Evolutionary conservation across 2,888 invertebrate genomes (phyloP).

Genomic region (Drosophila birchii): DNA sequence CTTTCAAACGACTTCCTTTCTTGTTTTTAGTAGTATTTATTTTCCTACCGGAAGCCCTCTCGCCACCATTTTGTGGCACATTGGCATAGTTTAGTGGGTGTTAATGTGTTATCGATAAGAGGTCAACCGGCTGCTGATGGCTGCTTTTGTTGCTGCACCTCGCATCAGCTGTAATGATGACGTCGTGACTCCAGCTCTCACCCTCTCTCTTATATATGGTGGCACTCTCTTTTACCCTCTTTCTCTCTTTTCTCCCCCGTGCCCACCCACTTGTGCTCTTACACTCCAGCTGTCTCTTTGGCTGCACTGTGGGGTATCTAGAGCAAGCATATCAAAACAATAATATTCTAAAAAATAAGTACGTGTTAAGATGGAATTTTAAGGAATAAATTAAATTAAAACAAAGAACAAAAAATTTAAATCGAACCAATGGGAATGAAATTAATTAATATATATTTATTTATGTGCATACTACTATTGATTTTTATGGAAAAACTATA

Average conservation of each 20-base stretch:
- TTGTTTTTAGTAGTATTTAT: not conserved
- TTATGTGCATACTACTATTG: not conserved
- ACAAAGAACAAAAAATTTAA: not conserved
- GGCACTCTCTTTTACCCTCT: conserved; percentile 11
- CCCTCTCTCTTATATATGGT: conserved; percentile 10
- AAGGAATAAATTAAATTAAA: not conserved
- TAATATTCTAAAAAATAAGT: not conserved
- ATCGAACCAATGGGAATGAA: too few species aligned
- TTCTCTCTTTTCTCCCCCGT: conserved; percentile 6
- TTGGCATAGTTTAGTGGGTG: conserved; percentile 62
- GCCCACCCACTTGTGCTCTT: conserved; percentile 13
- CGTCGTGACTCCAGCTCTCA: conserved; percentile 21
- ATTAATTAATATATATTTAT: too few species aligned
- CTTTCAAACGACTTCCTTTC: not conserved
- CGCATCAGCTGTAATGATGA: conserved; percentile 63
- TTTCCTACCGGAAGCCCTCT: conserved; percentile 7
- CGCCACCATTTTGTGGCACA: conserved; percentile 45
- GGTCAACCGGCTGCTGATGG: conserved; percentile 32
- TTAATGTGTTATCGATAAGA: conserved; percentile 62
- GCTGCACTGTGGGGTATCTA: not conserved
- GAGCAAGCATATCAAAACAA: not conserved
- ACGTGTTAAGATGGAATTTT: not conserved
- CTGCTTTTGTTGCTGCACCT: conserved; percentile 34
- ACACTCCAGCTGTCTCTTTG: not conserved
- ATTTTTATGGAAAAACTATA: not conserved